Conservation (phyloP, 2,113 vertebrate genomes). For the Ciconia boyciana region DNA sequence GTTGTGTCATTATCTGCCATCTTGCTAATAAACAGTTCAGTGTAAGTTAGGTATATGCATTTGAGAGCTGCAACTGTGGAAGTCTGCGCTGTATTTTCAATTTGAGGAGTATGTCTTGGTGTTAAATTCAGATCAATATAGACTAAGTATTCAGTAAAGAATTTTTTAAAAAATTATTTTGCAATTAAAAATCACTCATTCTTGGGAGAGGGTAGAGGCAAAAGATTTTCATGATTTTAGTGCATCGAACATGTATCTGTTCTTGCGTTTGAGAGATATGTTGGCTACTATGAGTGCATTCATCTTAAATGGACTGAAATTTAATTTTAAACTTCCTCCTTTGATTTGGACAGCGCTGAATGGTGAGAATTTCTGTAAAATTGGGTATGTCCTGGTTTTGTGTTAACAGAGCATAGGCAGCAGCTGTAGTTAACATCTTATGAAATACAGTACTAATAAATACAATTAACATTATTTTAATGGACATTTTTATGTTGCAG, state of each 20-base stretch:
- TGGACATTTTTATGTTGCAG: conserved; percentile 60
- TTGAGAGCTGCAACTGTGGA: background rate
- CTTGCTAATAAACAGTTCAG: background rate
- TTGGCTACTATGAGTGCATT: background rate
- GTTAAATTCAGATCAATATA: no score
- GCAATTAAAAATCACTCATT: background rate
- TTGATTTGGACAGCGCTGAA: background rate
- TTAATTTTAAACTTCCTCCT: background rate
- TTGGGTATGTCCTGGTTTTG: background rate
- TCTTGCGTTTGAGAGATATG: background rate
- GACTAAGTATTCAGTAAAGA: background rate
- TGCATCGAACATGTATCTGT: background rate
- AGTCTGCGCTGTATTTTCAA: background rate
- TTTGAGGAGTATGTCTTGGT: background rate
- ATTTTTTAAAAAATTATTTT: background rate
- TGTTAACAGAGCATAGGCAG: conserved; percentile 2
- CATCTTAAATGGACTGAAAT: background rate
- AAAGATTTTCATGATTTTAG: background rate
- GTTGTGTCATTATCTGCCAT: background rate
- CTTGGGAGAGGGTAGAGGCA: background rate
- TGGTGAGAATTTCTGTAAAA: conserved; percentile 4
- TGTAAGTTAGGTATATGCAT: background rate
- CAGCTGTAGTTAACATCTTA: conserved; percentile 34
- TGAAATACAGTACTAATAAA: conserved; percentile 56
- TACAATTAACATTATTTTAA: conserved; percentile 58